A percentile compares a stretch with the other conserved stretches of the same genome.
Conservation (phyloP, 2,113 vertebrate species). For the Brachyistius frenatus region DNA sequence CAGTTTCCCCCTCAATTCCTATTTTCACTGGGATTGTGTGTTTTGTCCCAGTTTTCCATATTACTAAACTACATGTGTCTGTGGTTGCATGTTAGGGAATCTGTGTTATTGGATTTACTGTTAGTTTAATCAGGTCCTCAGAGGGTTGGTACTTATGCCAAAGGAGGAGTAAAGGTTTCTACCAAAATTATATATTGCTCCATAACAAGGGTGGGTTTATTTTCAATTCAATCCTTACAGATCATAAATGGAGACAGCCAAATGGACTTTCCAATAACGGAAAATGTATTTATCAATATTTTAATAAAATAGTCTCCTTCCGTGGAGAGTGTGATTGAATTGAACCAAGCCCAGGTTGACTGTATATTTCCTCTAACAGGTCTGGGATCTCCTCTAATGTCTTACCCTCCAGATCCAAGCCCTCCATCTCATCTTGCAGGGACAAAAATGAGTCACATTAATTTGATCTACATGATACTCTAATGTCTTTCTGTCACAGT, state of each 20-base stretch:
- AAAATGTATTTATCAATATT: conserved; percentile 7
- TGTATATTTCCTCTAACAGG: conserved; percentile 30
- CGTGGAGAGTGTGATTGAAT: conserved; percentile 49
- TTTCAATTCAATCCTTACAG: conserved; percentile 65
- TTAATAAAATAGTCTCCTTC: neutral
- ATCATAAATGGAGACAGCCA: conserved; percentile 3
- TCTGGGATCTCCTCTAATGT: conserved; percentile 48
- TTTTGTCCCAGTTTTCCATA: conserved; percentile 1
- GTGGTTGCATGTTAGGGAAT: neutral
- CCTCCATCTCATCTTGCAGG: conserved; percentile 84
- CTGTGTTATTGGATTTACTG: neutral
- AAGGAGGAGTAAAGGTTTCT: conserved; percentile 5
- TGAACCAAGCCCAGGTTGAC: conserved; percentile 37
- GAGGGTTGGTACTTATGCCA: neutral
- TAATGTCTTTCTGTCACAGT: neutral
- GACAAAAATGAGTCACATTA: conserved; percentile 72
- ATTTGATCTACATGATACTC: conserved; percentile 18
- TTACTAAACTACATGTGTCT: neutral
- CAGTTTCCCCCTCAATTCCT: neutral
- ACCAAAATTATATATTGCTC: conserved; percentile 58
- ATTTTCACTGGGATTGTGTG: neutral
- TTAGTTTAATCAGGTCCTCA: neutral
- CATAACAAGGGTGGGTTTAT: conserved; percentile 12
- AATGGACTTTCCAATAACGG: conserved; percentile 10
- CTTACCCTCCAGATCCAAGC: conserved; percentile 86